These are phyloP conservation scores for Cryptomyrus ogoouensis DNA, from an alignment of 2,113 vertebrate species.

Conservation along the genomic window DNA sequence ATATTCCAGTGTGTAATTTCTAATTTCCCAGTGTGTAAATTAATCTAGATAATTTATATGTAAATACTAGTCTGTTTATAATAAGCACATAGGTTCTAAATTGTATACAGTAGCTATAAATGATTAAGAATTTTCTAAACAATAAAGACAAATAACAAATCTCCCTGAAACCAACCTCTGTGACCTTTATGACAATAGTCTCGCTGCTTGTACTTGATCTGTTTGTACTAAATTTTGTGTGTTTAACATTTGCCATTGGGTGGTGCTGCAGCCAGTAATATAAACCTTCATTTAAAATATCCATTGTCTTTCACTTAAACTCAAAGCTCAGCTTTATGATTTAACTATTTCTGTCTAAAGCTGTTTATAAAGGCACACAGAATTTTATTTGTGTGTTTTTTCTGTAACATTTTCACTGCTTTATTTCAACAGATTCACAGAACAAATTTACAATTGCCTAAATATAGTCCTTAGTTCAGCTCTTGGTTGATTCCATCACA, in stretches of 20 bases:
- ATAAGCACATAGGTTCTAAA: background rate
- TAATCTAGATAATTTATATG: background rate
- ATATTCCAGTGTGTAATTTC: background rate
- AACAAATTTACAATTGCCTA: background rate
- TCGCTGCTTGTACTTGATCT: background rate
- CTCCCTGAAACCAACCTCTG: background rate
- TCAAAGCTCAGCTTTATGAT: background rate
- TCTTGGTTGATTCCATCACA: background rate
- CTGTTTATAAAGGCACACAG: background rate
- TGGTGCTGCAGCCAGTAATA: background rate
- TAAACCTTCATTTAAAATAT: background rate
- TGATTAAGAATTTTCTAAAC: background rate
- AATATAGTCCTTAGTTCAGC: background rate
- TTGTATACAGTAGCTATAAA: background rate
- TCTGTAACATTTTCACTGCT: background rate
- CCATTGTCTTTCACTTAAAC: background rate
- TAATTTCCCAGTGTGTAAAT: background rate
- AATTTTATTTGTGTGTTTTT: background rate
- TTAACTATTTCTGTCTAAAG: background rate
- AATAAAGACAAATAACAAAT: background rate
- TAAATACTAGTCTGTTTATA: background rate
- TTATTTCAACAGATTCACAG: background rate
- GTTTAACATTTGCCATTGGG: background rate
- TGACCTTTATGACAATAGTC: background rate
- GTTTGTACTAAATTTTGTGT: background rate